Conservation (phyloP, 2,113 vertebrate genomes). For the Marcusenius ussheri region DNA sequence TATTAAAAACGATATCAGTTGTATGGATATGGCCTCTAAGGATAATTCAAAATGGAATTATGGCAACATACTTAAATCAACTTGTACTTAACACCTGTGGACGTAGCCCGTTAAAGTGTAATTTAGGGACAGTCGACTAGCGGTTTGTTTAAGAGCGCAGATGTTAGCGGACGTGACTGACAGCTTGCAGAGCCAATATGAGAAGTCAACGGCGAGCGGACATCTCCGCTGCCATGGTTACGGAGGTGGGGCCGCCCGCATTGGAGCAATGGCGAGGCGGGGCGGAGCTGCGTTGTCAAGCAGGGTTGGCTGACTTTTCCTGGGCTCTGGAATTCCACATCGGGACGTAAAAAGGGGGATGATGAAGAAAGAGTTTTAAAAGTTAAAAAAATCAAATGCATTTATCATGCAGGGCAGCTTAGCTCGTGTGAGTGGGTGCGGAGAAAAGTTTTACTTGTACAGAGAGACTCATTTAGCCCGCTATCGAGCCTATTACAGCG, state of each 20-base stretch:
- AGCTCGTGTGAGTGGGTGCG: not conserved
- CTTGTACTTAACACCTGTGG: constrained; percentile 46
- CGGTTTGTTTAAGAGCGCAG: constrained; percentile 17
- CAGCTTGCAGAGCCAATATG: constrained; percentile 47
- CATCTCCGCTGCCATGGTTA: constrained; percentile 45
- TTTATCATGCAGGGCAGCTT: not conserved
- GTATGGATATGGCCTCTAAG: not conserved
- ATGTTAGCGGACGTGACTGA: constrained; percentile 43
- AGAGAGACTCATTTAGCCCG: not conserved
- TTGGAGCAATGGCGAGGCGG: constrained; percentile 42
- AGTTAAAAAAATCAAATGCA: not conserved
- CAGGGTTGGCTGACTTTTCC: constrained; percentile 52
- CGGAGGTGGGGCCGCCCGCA: constrained; percentile 35
- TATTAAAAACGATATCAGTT: not conserved
- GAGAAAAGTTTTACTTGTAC: not conserved
- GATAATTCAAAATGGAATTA: not conserved
- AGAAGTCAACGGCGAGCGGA: constrained; percentile 35
- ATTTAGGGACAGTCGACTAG: not conserved
- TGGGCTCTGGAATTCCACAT: constrained; percentile 15
- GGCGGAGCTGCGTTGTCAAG: constrained; percentile 46
- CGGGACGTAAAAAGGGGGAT: constrained; percentile 24
- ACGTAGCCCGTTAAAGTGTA: constrained; percentile 9
- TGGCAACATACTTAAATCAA: not conserved
- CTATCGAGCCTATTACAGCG: not conserved
- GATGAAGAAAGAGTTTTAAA: constrained; percentile 15